Base-by-base conservation (phyloP, 2,113 vertebrate genomes). In the Gallinago undulata region DNA sequence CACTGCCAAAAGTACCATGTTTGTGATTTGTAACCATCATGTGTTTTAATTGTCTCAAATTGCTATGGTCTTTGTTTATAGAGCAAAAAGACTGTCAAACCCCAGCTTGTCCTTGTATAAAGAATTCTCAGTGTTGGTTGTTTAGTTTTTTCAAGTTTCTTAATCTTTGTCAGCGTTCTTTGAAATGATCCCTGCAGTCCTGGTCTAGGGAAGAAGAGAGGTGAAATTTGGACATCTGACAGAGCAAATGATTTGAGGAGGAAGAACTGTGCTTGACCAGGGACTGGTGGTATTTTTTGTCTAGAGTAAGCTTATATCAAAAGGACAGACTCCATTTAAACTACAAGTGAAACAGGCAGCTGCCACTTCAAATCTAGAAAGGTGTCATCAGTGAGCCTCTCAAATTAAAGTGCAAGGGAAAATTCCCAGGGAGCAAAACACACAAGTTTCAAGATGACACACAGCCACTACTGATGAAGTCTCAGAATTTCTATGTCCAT, bases 1-100 rank as follows among this genome's bases (percentile, higher is more conserved):
- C 0, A 0, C 55, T 82, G 50, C 7, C 48, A 23, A 48, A 48
- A 12, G 55, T 33, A 24, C 31, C 0, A 0, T 1, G 13, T 55
- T 18, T 90, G 43, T 66, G 69, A 24, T 51, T 84, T 21, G 4
- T 1, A 1, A 50, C 31, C 2, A 5, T 70, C 5, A 3, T 37
- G 19, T 37, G 60, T 39, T 39, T 47, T 50, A 35, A 37, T 57
- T 43, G 6, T 47, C 87, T 70, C 33, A 62, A 16, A 45, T 69
- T 33, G 31, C 28, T 37, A 4, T 64, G 28, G 31, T 18, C 13
- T 59, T 72, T 76, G 13, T 73, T 87, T 60, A 5, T 30, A 57
- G n/a, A 70, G 31, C 9, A 48, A 51, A 62, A 82, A 21, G 15
- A 48, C n/a, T 6, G 43, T 11, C 47, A 77, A 51, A 60, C 9